Evolutionary conservation across 2,113 vertebrate species (phyloP).

Genomic region (Peromyscus maniculatus): DNA sequence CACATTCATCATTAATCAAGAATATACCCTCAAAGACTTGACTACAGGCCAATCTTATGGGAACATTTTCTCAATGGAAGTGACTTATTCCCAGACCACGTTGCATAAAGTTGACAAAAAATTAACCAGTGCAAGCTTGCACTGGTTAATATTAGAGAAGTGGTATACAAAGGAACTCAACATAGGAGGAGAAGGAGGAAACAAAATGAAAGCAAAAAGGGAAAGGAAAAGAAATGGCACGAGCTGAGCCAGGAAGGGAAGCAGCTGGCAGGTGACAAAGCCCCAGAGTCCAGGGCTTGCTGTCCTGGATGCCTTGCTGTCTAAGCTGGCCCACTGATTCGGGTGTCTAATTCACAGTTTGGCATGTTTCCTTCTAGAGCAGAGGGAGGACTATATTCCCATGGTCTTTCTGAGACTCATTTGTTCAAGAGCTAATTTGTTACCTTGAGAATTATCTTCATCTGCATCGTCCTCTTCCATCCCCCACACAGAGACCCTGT

Average conservation of each 20-base stretch:
- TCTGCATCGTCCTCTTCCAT: slow-evolving; percentile 82
- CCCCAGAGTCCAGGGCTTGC: slow-evolving; percentile 24
- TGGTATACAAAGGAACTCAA: not conserved
- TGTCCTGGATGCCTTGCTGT: not conserved
- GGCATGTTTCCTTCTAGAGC: slow-evolving; percentile 67
- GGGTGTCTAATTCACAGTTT: not conserved
- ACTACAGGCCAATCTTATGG: not conserved
- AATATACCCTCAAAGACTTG: not conserved
- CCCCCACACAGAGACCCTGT: slow-evolving; percentile 51
- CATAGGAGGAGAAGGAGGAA: not conserved
- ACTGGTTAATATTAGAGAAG: not conserved
- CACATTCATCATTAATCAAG: not conserved
- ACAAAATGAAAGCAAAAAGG: not conserved
- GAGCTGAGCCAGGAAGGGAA: not conserved
- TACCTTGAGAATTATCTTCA: slow-evolving; percentile 87
- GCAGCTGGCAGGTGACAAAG: not conserved
- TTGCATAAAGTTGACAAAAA: not conserved
- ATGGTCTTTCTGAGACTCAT: slow-evolving; percentile 80
- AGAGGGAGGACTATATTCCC: slow-evolving; percentile 79
- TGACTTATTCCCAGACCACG: not conserved
- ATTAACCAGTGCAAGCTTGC: no score
- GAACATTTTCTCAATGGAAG: not conserved
- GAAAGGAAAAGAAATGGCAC: no score
- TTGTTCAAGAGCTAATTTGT: slow-evolving; percentile 87
- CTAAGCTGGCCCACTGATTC: not conserved